These are phyloP conservation scores for Geotrypetes seraphini DNA, from an alignment of 2,797 vertebrate genomes.

Conservation along the genomic window DNA sequence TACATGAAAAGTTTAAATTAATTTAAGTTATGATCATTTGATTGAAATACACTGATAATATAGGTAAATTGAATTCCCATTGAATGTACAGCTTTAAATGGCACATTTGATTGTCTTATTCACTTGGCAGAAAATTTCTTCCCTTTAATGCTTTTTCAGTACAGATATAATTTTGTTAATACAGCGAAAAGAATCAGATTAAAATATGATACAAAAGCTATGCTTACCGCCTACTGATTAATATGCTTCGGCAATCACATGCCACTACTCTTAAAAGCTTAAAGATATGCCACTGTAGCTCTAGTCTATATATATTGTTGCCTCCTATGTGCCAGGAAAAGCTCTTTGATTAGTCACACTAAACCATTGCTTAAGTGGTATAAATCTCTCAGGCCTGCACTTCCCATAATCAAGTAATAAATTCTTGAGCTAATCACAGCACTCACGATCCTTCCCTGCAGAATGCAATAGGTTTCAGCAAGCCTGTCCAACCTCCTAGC, in stretches of 20 bases:
- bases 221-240: conserved; percentile 44
- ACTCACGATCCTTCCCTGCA: conserved; percentile 15
- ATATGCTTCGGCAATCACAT: conserved; percentile 34
- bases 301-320: conserved; percentile 34
- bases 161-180: conserved; percentile 31
- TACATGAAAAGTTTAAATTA: conserved; percentile 23
- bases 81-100: conserved; percentile 25
- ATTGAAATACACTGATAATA: conserved; percentile 30
- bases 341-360: conserved; percentile 50
- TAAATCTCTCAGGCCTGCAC: conserved; percentile 27
- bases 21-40: conserved; percentile 18
- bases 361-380: conserved; percentile 37
- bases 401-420: conserved; percentile 50
- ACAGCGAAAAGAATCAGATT: conserved; percentile 34
- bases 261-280: conserved; percentile 41
- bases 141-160: conserved; percentile 26
- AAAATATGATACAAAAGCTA: conserved; percentile 35
- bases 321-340: conserved; percentile 39
- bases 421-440: conserved; percentile 30
- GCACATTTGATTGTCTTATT: conserved; percentile 24
- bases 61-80: conserved; percentile 29
- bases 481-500: conserved; percentile 1
- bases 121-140: conserved; percentile 37
- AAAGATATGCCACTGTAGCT: conserved; percentile 27
- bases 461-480: conserved; percentile 16